Evolutionary conservation across 2,113 vertebrate genomes (phyloP), one percentile per base, ranked within the genome.

Genomic region (Numenius arquata): DNA sequence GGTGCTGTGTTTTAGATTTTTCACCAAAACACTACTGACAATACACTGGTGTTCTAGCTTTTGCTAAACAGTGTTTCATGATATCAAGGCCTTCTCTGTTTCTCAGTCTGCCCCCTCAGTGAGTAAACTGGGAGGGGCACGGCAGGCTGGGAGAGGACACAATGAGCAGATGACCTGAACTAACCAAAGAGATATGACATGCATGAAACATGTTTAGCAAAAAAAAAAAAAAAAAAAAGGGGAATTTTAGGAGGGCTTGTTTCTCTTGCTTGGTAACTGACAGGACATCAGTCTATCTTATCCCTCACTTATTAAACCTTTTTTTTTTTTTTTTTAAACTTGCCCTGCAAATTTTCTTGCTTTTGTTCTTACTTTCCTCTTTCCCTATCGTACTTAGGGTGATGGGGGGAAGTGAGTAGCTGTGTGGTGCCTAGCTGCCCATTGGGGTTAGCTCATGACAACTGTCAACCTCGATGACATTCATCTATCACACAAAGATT

Each of bases 41-140:
- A 75, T 22, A 62, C 34, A 72, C 5, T 36, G 25, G 3, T 52
- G 8, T 41, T 73, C 25, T 52, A 36, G 25, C 7, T 62, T 73
- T 72, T 50, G 13, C 29, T 62, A 29, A 82, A 41, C 4, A 2
- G 5, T 15, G 2, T 62, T 70, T 58, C 15, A 47, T 0, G 72
- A 0, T 18, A 62, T 32, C 38, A 61, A 53, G 34, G 8, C 8
- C 21, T 36, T 45, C 21, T 27, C 19, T 58, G 22, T 56, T 62
- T 68, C 29, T 58, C 18, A 26, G 8, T 52, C 40, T 47, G 16
- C 21, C 9, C 17, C 3, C 17, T 71, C 15, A 36, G 12, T 48
- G 15, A 71, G 32, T 45, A 62, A 45, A 56, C 1, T 21, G 6
- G 4, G 5, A 8, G 13, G 32, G 5, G 4, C 1, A 5, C 5